Evolutionary conservation across 2,888 invertebrate species (phyloP), one percentile per base, ranked within the genome.

Genomic region (Epinotia brunnichana): DNA sequence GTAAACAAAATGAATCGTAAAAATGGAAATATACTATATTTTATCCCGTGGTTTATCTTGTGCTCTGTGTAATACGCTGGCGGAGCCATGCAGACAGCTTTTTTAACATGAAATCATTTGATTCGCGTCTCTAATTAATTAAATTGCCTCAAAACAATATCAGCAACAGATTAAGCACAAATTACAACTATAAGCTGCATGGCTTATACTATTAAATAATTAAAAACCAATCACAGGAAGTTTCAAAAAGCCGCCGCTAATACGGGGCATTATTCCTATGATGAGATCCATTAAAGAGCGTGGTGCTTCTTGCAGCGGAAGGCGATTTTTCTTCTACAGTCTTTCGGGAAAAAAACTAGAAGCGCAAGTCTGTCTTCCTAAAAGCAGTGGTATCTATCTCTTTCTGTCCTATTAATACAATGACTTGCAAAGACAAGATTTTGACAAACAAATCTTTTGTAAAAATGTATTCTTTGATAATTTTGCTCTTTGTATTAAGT

Each of bases 211-310:
- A 74, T 81, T 85, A 87, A 86, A 90, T 89, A 85, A 90, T 89
- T 90, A 87, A 87, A 90, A 89, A 89, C 83, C 89, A 89, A 90
- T 90, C 89, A 88, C 84, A 83, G 82, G 85, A 88, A 87, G 86
- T 88, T 87, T 87, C 87, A 86, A 90, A 90, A 90, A 89, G 88
- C 87, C 83, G 76, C 83, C 86, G 85, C 88, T 89, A 89, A 90
- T 89, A 85, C 87, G 78, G 77, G 81, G 82, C 82, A 84, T 85
- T 88, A 86, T 85, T 85, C 80, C 84, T 80, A 82, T 87, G 87
- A 89, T 87, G 87, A 83, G 84, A 82, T 83, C 80, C 79, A 84
- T 86, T 87, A 84, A 69, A 69, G 78, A n/a, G 74, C 74, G 74
- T 17, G 82, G 83, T 74, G 17, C 2, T 24, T 76, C 24, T 84